phyloP scores from a whole-genome alignment of 2,888 invertebrate species.

The Hypercompe scribonia region DNA sequence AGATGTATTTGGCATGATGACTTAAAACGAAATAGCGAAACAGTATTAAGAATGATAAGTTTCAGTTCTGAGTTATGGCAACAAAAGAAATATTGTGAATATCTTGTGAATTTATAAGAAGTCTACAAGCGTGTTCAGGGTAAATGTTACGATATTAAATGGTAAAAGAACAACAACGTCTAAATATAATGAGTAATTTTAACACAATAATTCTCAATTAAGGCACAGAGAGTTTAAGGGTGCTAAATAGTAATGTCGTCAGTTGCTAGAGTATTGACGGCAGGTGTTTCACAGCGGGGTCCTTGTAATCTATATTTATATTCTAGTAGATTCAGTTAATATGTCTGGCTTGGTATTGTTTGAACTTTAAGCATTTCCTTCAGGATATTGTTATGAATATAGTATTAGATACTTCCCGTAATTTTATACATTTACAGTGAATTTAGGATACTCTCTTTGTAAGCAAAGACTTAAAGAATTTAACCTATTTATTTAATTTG shows the following conservation, averaged over 20 bases:
- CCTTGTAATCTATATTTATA: constrained; percentile 14
- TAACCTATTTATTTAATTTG: no score
- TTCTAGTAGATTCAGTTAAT: not conserved
- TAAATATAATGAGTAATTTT: not conserved
- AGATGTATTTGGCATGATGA: no score
- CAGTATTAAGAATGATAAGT: not conserved
- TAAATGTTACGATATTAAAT: not conserved
- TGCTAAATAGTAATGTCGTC: constrained; percentile 33
- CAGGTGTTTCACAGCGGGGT: constrained; percentile 16
- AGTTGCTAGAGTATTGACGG: constrained; percentile 33
- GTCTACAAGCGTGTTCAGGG: not conserved
- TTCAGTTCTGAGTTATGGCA: not conserved
- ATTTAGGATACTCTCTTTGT: no score
- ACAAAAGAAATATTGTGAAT: not conserved
- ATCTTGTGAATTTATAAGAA: not conserved
- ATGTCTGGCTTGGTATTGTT: constrained; percentile 6
- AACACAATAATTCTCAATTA: not conserved
- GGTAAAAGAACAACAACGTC: not conserved
- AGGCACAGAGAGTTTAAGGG: constrained; percentile 22
- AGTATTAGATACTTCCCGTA: not conserved
- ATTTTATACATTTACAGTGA: not conserved
- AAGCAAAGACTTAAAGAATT: no score
- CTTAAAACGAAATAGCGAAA: no score
- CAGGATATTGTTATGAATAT: not conserved
- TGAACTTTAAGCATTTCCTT: not conserved